Evolutionary conservation across 2,797 vertebrate species (phyloP).

Genomic region (Hypotaenidia philippensis): DNA sequence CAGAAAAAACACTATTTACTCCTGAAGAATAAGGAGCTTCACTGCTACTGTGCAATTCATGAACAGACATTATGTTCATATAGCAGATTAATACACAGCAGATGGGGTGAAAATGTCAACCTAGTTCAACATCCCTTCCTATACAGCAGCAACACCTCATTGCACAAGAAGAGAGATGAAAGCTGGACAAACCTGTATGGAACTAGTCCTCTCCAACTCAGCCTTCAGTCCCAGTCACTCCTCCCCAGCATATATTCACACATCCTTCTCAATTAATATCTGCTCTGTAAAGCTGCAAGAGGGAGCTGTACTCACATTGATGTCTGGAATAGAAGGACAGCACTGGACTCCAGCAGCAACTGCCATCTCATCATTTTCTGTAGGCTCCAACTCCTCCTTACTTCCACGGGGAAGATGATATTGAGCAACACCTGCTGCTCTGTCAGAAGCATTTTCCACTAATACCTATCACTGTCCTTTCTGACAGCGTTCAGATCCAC

Average conservation of each 20-base stretch:
- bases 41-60: not conserved
- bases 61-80: not conserved
- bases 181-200: not conserved
- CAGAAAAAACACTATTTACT: not conserved
- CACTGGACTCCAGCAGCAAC: not conserved
- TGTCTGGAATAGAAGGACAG: not conserved
- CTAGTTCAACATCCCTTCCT: not conserved
- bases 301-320: not conserved
- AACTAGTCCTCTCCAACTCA: not conserved
- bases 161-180: not conserved
- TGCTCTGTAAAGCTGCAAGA: not conserved
- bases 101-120: not conserved
- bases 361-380: not conserved
- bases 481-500: constrained; percentile 15
- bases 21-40: not conserved
- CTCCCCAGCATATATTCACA: not conserved
- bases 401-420: not conserved
- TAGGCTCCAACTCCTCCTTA: not conserved
- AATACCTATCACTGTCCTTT: not conserved
- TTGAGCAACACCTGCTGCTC: constrained; percentile 47
- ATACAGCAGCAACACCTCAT: not conserved
- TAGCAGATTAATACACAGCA: not conserved
- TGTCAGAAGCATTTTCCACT: constrained; percentile 42
- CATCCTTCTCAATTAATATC: not conserved
- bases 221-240: not conserved